Evolutionary conservation across 2,797 vertebrate genomes (phyloP), one percentile per base, ranked within the genome.

Genomic region (Ibycter americanus): DNA sequence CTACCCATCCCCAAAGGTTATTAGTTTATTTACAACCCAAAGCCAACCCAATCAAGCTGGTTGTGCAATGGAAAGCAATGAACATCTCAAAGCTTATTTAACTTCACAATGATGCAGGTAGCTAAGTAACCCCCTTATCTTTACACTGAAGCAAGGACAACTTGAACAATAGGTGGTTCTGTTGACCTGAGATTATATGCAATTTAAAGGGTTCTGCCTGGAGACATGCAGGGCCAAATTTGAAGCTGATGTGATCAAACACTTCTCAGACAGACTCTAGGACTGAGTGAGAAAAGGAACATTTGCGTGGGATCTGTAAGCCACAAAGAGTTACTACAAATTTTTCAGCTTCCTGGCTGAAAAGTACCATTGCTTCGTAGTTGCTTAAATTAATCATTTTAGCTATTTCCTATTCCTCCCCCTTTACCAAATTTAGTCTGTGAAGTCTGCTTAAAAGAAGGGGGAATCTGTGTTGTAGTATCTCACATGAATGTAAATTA

Each of bases 51-150:
- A 55, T 73, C 73, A 82, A 92, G 38, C 36, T 83, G 52, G 26
- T 44, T 89, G 77, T 80, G n/a, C 86, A 90, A 94, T 18, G 67
- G 85, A 93, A 89, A 91, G 47, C 77, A 86, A 51, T 36, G 36
- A 63, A 83, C 0, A 0, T 44, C 84, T 78, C 44, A 51, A 23
- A 85, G 58, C 81, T 76, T 62, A 78, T 82, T 95, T 94, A 90
- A 76, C 70, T 83, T 90, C 61, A 58, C n/a, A 56, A n/a, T 14
- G 34, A 65, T 89, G 58, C 51, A 78, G 85, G 76, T 49, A 84
- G 80, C 70, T 84, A 83, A 93, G 63, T 36, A 87, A 91, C 52
- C 27, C 6, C 11, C 58, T 88, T 95, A 90, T 95, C 93, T 92
- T 86, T 55, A 73, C 70, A 59, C 26, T 4, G 15, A 83, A 82